Base-by-base conservation (phyloP, 2,888 invertebrate genomes). In the Drosophila atripex region DNA sequence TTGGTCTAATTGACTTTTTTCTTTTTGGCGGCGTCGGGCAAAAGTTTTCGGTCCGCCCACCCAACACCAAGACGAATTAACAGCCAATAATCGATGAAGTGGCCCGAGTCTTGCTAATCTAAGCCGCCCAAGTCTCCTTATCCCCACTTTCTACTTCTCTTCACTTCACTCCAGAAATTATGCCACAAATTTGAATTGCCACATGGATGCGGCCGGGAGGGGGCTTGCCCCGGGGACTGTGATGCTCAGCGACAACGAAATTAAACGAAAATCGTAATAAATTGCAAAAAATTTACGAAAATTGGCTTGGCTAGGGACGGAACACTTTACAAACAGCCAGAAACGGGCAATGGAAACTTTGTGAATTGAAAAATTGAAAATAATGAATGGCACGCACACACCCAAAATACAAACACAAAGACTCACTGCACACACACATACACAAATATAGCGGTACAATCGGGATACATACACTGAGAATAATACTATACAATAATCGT, bases 311-410 rank as follows among this genome's bases (percentile, higher is more conserved):
- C 60, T 28, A 39, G 46, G 66, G 54, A 49, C 43, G 50, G 45
- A 54, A 54, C 70, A 70, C 69, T 70, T 69, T 47, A 21, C 52
- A 35, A 35, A 18, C 30, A 39, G 50, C 43, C 50, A 58, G 50
- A 45, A 43, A 47, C 56, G 45, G 66, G 60, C 51, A 69, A 71
- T 74, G 70, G 64, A 58, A 52, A 87, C 78, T 75, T 75, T 78
- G 16, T 77, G 83, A 79, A 85, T 87, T 82, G 83, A 77, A 85
- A 84, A 86, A 85, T 82, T 75, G 83, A 87, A 79, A 75, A 79
- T 87, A 85, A 85, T 87, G 88, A 79, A 79, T 77, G 86, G 71
- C 63, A 79, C 52, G 70, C 65, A 66, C 52, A 73, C 60, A 58
- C 54, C 46, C 45, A 35, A 52, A 38, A n/a, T 50, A 55, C 55